phyloP scores from a whole-genome alignment of 2,888 invertebrate species.

The Lapara coniferarum region DNA sequence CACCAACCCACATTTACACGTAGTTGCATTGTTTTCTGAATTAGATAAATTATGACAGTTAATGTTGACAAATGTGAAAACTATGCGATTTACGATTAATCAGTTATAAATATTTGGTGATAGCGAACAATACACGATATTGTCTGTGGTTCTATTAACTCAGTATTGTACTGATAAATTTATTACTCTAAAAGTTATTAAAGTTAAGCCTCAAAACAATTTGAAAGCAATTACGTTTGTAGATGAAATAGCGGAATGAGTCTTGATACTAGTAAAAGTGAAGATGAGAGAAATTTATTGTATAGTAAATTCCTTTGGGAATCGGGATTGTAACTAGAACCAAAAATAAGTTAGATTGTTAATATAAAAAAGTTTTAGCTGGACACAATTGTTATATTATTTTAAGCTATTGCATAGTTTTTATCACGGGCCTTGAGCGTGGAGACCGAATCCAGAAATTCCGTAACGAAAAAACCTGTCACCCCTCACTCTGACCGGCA shows the following conservation, averaged over 20 bases:
- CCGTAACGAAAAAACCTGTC: no score
- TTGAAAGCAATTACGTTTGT: neutral
- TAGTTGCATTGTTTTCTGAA: conserved; percentile 17
- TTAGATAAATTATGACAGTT: conserved; percentile 20
- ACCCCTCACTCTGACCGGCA: no score
- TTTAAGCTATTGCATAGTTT: no score
- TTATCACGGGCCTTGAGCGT: no score
- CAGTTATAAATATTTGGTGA: conserved; percentile 15
- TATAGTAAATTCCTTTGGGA: neutral
- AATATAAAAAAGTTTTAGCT: neutral
- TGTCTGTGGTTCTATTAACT: neutral
- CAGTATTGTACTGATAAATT: neutral
- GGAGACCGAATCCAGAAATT: no score
- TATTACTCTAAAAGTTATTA: neutral
- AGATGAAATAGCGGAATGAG: neutral
- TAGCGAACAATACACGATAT: neutral
- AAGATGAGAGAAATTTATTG: neutral
- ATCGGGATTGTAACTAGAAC: neutral
- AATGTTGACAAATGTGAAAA: conserved; percentile 18
- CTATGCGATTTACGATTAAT: conserved; percentile 14
- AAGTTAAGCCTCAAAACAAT: neutral
- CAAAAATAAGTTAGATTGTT: no score
- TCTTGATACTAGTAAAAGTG: neutral
- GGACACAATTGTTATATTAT: neutral
- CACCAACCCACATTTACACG: conserved; percentile 4